Percentiles rank a stretch among this genome's conserved stretches.
Evolutionary conservation across 2,888 invertebrate species (phyloP).

Genomic region (Prenolepis imparis): DNA sequence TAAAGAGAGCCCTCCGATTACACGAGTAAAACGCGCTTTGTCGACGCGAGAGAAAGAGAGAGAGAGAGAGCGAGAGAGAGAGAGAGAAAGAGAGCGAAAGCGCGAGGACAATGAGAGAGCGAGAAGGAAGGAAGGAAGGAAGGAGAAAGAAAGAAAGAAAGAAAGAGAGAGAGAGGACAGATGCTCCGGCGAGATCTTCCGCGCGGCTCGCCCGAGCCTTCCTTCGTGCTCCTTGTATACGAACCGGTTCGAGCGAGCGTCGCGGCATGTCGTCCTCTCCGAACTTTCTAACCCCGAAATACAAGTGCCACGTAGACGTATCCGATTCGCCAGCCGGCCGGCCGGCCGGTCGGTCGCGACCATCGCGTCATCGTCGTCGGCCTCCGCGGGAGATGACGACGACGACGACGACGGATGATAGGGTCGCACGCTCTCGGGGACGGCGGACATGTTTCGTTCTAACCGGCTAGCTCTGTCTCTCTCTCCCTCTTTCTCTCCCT

Average conservation of each 20-base stretch:
- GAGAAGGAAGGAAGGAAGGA: background rate
- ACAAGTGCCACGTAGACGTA: constrained; percentile 64
- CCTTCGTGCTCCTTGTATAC: background rate
- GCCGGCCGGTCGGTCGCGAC: background rate
- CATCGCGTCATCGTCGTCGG: background rate
- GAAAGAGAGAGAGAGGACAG: constrained; percentile 36
- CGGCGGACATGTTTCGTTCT: constrained; percentile 50
- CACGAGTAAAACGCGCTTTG: constrained; percentile 13
- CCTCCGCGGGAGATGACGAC: background rate
- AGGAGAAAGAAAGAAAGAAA: constrained; percentile 7
- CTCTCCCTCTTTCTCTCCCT: background rate
- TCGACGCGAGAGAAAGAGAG: constrained; percentile 17
- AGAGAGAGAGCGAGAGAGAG: constrained; percentile 7
- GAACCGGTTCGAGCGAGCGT: constrained; percentile 24
- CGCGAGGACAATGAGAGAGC: constrained; percentile 23
- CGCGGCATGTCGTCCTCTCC: constrained; percentile 19
- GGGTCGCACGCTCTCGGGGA: background rate
- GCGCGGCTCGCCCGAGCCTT: constrained; percentile 11
- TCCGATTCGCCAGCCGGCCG: background rate
- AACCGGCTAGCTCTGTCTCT: background rate
- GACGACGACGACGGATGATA: background rate
- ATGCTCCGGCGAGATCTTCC: constrained; percentile 34
- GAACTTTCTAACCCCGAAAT: constrained; percentile 61
- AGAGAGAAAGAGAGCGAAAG: constrained; percentile 37
- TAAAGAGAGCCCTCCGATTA: constrained; percentile 43